phyloP scores from a whole-genome alignment of 2,888 invertebrate species.

The Cyclophora albipunctata region DNA sequence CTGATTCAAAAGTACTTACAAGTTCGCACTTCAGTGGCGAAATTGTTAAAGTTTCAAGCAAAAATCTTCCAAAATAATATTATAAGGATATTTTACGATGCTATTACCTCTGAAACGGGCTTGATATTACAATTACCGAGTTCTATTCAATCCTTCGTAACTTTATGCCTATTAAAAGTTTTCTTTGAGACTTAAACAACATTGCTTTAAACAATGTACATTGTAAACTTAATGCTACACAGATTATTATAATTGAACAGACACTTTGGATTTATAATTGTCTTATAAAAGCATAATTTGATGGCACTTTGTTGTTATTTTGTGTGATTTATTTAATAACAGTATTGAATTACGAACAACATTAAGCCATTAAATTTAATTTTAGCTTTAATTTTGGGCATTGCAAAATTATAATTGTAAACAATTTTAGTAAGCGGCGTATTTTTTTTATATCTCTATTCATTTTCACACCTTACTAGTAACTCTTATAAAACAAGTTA shows the following conservation, averaged over 20 bases:
- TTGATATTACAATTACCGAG: slow-evolving; percentile 42
- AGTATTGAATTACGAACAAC: too few species aligned
- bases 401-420: too few species aligned
- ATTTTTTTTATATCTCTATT: too few species aligned
- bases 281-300: slow-evolving; percentile 3
- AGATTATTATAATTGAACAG: slow-evolving; percentile 46
- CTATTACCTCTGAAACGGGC: slow-evolving; percentile 35
- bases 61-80: slow-evolving; percentile 40
- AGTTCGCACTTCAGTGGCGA: slow-evolving; percentile 26
- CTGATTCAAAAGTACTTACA: slow-evolving; percentile 26
- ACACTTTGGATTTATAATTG: slow-evolving; percentile 20
- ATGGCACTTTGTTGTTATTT: neutral
- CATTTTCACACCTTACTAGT: too few species aligned
- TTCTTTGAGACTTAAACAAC: slow-evolving; percentile 43
- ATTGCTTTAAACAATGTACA: slow-evolving; percentile 49
- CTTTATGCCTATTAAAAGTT: slow-evolving; percentile 63
- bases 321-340: too few species aligned
- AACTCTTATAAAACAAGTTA: too few species aligned
- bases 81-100: slow-evolving; percentile 38
- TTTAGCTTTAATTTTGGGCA: too few species aligned
- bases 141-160: slow-evolving; percentile 49
- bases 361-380: too few species aligned
- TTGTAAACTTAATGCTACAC: slow-evolving; percentile 44
- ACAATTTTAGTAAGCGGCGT: too few species aligned
- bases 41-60: slow-evolving; percentile 38